phyloP scores from a whole-genome alignment of 1,140 invertebrate species.

The Heliothis virescens region DNA sequence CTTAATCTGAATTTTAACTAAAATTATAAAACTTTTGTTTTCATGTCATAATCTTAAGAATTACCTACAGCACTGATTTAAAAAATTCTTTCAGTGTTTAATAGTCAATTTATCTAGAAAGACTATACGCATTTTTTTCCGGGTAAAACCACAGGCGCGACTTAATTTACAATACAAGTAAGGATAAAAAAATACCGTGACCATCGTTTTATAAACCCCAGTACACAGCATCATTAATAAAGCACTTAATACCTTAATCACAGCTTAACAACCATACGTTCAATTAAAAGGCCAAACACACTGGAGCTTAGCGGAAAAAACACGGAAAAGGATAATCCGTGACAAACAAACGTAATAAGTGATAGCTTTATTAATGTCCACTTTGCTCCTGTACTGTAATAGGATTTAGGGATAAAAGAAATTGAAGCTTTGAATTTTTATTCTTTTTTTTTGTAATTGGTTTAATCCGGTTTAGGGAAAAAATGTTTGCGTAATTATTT shows the following conservation, averaged over 20 bases:
- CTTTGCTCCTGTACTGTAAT: slow-evolving; percentile 6
- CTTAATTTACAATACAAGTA: no score
- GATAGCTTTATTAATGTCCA: slow-evolving; percentile 32
- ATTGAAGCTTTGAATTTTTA: background rate
- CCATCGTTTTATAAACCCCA: background rate
- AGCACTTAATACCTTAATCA: background rate
- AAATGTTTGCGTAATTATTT: background rate
- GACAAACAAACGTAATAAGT: slow-evolving; percentile 27
- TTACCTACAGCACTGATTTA: no score
- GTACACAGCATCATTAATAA: slow-evolving; percentile 2
- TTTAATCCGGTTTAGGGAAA: slow-evolving; percentile 10
- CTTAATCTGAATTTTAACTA: no score
- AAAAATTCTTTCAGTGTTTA: no score
- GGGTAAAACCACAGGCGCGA: no score
- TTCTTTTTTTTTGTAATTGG: slow-evolving; percentile 1
- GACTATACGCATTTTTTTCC: no score
- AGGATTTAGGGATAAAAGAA: slow-evolving; percentile 17
- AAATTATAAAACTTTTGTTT: no score
- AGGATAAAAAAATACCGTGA: no score
- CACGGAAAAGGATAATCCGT: slow-evolving; percentile 10
- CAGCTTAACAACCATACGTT: background rate
- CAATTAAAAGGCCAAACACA: slow-evolving; percentile 31
- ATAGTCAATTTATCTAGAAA: no score
- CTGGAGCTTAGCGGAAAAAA: slow-evolving; percentile 25
- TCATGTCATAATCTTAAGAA: no score